Base-by-base conservation (phyloP, 2,888 invertebrate species). In the Cerastoderma edule region DNA sequence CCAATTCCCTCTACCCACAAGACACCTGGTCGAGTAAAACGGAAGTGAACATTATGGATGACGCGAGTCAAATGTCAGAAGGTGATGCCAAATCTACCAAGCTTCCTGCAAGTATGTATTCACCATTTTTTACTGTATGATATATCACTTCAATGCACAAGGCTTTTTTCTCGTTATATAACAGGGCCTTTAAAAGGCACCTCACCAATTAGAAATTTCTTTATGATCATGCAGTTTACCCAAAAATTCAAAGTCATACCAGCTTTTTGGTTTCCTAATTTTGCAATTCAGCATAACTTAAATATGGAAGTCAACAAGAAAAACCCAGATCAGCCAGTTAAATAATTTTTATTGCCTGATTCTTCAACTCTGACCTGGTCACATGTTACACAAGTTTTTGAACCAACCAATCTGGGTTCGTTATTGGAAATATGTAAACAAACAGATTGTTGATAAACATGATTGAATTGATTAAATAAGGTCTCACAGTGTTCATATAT, bases 1-100 rank as follows among this genome's bases (percentile, higher is more conserved):
- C 83, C 2, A 86, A 83, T 39, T 83, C 73, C 60, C 66, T 85
- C 39, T 86, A 80, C 44, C 85, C 87, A 24, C 67, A 66, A 33
- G 68, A 72, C 57, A 57, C n/a, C 24, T 13, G 33, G 28, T n/a
- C 27, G 24, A 53, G 16, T n/a, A n/a, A n/a, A 10, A 16, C 32
- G 6, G 32, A 16, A 8, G 8, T 1, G 27, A 24, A 46, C 2
- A 13, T 27, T 30, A 19, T 33, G 13, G 27, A 24, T 16, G 54
- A 67, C 13, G 39, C 13, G 44, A 28, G 19, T 22, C 35, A 6
- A 1, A 22, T n/a, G 19, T 22, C 27, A 2, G 44, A 30, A 5
- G 27, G 32, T 10, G 19, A 33, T n/a, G 5, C 46, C n/a, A 60
- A 69, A 33, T 35, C 66, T 24, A n/a, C n/a, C n/a, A 32, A 78